Evolutionary conservation across 1,140 invertebrate species (phyloP).

Genomic region (Latrodectus geometricus): DNA sequence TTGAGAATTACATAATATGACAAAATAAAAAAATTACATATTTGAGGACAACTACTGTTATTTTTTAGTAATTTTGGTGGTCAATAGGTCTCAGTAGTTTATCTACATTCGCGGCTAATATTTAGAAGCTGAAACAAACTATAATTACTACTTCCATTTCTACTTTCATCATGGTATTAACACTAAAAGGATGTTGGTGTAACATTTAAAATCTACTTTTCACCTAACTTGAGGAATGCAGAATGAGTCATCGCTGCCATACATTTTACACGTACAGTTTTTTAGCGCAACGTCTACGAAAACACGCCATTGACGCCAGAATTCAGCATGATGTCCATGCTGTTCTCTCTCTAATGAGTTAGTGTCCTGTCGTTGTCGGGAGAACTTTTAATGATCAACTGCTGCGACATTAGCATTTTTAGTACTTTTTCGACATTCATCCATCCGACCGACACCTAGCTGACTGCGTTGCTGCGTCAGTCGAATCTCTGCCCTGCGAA

Average conservation of each 20-base stretch:
- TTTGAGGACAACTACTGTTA: no score
- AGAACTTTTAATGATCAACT: constrained; percentile 48
- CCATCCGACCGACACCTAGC: neutral
- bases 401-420: constrained; percentile 41
- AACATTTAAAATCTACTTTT: neutral
- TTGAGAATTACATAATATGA: no score
- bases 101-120: no score
- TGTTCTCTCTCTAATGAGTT: constrained; percentile 31
- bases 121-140: no score
- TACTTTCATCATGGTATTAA: no score
- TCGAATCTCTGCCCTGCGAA: neutral
- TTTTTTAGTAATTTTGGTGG: no score
- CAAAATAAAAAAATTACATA: no score
- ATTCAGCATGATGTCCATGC: constrained; percentile 9
- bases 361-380: constrained; percentile 4
- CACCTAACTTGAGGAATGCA: neutral
- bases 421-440: constrained; percentile 1
- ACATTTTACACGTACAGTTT: neutral
- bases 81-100: no score
- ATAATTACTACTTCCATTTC: no score
- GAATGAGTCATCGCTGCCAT: constrained; percentile 19
- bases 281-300: constrained; percentile 21
- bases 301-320: constrained; percentile 11
- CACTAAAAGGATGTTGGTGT: no score
- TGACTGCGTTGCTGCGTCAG: neutral